These are phyloP conservation scores for Pyrochroa serraticornis DNA, from an alignment of 2,888 invertebrate species.

Conservation along the genomic window DNA sequence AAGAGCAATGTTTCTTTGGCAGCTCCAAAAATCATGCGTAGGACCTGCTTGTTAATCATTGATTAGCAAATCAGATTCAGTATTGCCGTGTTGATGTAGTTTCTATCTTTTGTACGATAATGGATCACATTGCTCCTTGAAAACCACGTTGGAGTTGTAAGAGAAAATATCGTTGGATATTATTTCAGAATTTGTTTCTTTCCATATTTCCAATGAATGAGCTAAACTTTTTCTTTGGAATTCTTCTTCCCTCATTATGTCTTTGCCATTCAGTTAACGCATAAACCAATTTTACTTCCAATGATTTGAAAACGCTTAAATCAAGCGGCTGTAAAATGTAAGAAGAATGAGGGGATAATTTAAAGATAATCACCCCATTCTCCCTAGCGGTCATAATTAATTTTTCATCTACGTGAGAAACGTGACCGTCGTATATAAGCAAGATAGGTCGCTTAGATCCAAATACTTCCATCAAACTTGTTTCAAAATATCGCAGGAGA, in stretches of 20 bases:
- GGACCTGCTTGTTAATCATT: too few species aligned
- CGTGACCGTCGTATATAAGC: constrained; percentile 47
- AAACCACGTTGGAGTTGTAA: not conserved
- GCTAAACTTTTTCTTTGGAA: constrained; percentile 9
- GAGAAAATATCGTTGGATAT: not conserved
- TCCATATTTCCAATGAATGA: constrained; percentile 1
- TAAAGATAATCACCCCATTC: constrained; percentile 15
- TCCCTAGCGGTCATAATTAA: constrained; percentile 32
- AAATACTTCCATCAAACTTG: constrained; percentile 22
- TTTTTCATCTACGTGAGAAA: constrained; percentile 36
- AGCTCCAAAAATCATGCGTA: too few species aligned
- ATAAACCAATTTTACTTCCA: constrained; percentile 18
- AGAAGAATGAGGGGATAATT: constrained; percentile 43
- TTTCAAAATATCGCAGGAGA: constrained; percentile 45
- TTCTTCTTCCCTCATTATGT: not conserved
- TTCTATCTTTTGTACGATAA: not conserved
- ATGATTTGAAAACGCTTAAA: constrained; percentile 38
- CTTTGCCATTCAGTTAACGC: constrained; percentile 2
- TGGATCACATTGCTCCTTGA: not conserved
- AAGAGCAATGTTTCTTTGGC: too few species aligned
- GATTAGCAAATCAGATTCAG: not conserved
- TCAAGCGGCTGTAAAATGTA: constrained; percentile 42
- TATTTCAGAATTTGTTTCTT: not conserved
- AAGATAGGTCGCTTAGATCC: constrained; percentile 41
- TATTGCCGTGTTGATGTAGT: not conserved